Evolutionary conservation across 64 coral and sea anemone genomes (phyloP), one percentile per base, ranked within the genome.

Genomic region (Actinia equina): DNA sequence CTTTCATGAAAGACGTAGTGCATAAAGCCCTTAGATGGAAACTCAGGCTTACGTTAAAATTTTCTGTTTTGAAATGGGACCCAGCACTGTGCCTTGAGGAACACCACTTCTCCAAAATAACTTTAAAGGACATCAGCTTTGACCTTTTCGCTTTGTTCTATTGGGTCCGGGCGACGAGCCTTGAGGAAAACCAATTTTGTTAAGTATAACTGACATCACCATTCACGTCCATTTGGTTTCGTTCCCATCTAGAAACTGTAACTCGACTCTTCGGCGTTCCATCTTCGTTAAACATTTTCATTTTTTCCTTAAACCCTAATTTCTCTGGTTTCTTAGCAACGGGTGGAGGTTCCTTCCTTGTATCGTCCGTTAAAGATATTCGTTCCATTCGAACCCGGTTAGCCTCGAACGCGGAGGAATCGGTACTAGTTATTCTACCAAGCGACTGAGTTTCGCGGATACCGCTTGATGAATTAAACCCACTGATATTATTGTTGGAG

Each of bases 211-310:
- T 81, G 55, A 85, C 55, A 8, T 85, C 83, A 22, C 83, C 83
- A 53, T 85, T 85, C 15, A 85, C 23, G 19, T 43, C 84, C 58
- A 90, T 46, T 59, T 95, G 90, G 15, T 88, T 85, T 77, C 89
- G 81, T 22, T 97, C 84, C 94, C 94, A 97, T 82, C 82, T 82
- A 3, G 94, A 97, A 17, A 88, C 64, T 19, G 87, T 89, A 59
- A 87, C 6, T 77, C 77, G 93, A 5, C 90, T 85, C 62, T 90
- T 76, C 44, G 94, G 94, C 17, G 91, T 93, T 83, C 80, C 71
- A 6, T 93, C 94, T 71, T 92, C 52, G 87, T 93, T 97, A 30
- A 97, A 97, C 41, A 97, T 64, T 89, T 97, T 97, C 59, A 93
- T 91, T 88, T 97, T 97, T 22, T 97, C 91, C 59, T 30, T 97